These are phyloP conservation scores for Cryptoblepharus egeriae DNA, from an alignment of 2,797 vertebrate species.

Conservation along the genomic window DNA sequence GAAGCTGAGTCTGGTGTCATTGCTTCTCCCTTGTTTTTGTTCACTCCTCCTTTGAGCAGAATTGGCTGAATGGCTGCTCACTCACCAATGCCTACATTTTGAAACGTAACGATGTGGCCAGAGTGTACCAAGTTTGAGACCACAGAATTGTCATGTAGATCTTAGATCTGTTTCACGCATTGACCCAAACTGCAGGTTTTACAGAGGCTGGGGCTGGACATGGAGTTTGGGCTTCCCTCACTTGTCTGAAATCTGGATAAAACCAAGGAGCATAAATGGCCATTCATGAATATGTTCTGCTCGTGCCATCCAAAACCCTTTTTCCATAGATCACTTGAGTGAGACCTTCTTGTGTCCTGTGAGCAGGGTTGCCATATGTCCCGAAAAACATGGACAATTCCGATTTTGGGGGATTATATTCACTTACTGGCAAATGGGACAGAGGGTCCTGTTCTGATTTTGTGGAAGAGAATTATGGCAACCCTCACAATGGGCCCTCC, in stretches of 20 bases:
- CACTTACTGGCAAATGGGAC: too few species aligned
- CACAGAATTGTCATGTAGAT: fast-evolving
- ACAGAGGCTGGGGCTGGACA: neutral
- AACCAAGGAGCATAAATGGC: neutral
- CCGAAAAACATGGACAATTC: too few species aligned
- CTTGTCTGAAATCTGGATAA: neutral
- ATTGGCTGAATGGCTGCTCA: neutral
- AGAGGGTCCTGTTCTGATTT: too few species aligned
- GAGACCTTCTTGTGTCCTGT: too few species aligned
- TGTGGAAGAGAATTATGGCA: too few species aligned
- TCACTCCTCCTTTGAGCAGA: constrained; percentile 8
- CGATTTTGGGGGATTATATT: too few species aligned
- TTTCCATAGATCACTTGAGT: too few species aligned
- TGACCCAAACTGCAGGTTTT: neutral
- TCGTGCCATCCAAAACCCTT: too few species aligned
- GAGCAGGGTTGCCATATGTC: too few species aligned
- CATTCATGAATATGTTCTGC: too few species aligned
- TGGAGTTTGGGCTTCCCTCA: neutral
- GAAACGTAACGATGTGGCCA: neutral
- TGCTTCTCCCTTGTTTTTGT: constrained; percentile 23
- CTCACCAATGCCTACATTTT: constrained; percentile 19
- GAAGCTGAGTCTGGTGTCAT: constrained; percentile 29
- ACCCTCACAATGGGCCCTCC: too few species aligned
- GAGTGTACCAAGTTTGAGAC: neutral
- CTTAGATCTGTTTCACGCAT: neutral